Evolutionary conservation across 1,140 invertebrate species (phyloP).

Genomic region (Pomacea maculata): DNA sequence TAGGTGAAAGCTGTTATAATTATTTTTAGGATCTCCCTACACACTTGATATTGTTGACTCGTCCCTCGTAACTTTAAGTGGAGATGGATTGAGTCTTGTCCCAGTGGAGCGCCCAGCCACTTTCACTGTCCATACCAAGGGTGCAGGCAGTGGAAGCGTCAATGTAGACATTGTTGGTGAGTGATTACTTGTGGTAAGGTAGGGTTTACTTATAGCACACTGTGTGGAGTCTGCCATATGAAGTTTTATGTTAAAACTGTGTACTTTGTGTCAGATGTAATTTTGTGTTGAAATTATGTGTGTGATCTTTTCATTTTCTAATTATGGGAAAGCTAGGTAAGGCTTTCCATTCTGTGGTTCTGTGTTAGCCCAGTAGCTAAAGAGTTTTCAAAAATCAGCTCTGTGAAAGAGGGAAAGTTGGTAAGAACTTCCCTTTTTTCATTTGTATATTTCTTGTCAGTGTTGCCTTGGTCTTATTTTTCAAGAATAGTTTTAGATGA

Average conservation of each 20-base stretch:
- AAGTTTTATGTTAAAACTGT: background rate
- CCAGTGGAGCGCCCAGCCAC: slow-evolving; percentile 72
- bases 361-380: no score
- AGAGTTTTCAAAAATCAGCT: no score
- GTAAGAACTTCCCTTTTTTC: no score
- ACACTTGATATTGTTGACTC: slow-evolving; percentile 68
- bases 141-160: slow-evolving; percentile 64
- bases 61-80: slow-evolving; percentile 69
- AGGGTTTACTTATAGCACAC: background rate
- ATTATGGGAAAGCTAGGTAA: slow-evolving; percentile 13
- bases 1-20: background rate
- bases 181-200: slow-evolving; percentile 23
- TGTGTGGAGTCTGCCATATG: background rate
- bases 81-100: slow-evolving; percentile 75
- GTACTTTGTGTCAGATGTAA: background rate
- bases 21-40: slow-evolving; percentile 70
- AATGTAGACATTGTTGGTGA: slow-evolving; percentile 65
- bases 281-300: background rate
- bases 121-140: slow-evolving; percentile 70
- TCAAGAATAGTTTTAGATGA: background rate
- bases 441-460: no score
- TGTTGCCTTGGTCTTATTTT: background rate
- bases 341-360: slow-evolving; percentile 3
- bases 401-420: no score
- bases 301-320: background rate